A percentile compares a stretch with the other conserved stretches of the same genome.
These are phyloP conservation scores for Ophiodon elongatus DNA, from an alignment of 2,113 vertebrate species.

Conservation along the genomic window DNA sequence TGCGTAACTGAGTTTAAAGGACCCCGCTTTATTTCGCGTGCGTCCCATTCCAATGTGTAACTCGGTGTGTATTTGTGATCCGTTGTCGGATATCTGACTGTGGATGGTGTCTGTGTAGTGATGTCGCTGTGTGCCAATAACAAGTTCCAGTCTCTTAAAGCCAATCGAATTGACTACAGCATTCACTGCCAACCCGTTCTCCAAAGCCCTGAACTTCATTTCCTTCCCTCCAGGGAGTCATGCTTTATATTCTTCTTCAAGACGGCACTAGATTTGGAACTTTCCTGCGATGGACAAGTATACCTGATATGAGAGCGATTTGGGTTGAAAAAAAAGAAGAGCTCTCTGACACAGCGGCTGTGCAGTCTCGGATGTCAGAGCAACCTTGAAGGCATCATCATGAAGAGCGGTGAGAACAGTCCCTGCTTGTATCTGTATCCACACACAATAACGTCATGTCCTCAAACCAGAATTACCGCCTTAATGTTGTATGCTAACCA, in stretches of 20 bases:
- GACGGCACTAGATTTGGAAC: constrained; percentile 6
- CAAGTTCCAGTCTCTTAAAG: constrained; percentile 1
- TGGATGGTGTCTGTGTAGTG: background rate
- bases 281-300: background rate
- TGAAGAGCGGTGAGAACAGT: background rate
- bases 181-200: constrained; percentile 23
- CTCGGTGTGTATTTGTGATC: background rate
- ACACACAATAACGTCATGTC: background rate
- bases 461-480: no score
- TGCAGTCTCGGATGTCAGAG: constrained; percentile 15
- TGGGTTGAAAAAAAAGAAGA: background rate
- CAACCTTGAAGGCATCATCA: background rate
- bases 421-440: background rate
- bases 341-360: background rate
- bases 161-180: constrained; percentile 5
- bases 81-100: background rate
- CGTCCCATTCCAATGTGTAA: background rate
- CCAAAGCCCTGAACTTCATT: constrained; percentile 41
- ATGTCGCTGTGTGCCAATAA: background rate
- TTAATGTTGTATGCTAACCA: no score
- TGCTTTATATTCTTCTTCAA: constrained; percentile 15
- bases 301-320: no score
- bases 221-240: background rate
- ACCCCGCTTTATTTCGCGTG: background rate
- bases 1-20: constrained; percentile 12